Base-by-base conservation (phyloP, 2,113 vertebrate genomes). In the Paraplagusia blochii region DNA sequence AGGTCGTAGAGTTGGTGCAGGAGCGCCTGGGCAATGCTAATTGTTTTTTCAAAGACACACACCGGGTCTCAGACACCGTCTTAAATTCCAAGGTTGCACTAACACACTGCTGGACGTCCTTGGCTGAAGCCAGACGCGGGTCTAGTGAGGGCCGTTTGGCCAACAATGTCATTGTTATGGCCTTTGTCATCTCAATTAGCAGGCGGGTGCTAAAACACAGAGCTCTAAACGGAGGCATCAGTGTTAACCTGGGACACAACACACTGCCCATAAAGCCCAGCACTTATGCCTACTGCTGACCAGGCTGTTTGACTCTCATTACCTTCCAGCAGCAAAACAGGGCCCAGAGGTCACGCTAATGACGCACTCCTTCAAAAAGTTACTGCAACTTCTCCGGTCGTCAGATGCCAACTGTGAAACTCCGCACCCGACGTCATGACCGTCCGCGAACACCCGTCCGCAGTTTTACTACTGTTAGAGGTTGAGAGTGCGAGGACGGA, bases 91-190 rank as follows among this genome's bases (percentile, higher is more conserved):
- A 76, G 80, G 81, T 86, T 81, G 72, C 77, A 63, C 80, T 82
- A 69, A 72, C 61, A 60, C 65, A 63, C 71, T 19, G 48, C 76
- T 63, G 73, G 72, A 81, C 61, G 79, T 87, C 86, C 84, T 88
- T 89, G 88, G 82, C 85, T 85, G 85, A 82, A 87, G 81, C 90
- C 88, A 88, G 85, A 84, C 86, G 69, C 56, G 16, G 77, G 83
- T 77, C 85, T 81, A 73, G 72, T 69, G 76, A 78, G 83, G 81
- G 84, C 78, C 70, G 77, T 85, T 85, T 80, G 79, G 69, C 74
- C 72, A 77, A 77, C 86, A 88, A 89, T 87, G 88, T 88, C 88
- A 89, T 83, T 88, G 89, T 89, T 88, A 89, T 76, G 84, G 83
- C 81, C 82, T 76, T 88, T 86, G 88, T 84, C 81, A 75, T 82